These are phyloP conservation scores for pig (Sus scrofa) DNA, from an alignment of 2,113 vertebrate species.

Conservation along the genomic window T2T-Sscrofa CM000812.6:177426501-177427000, in stretches of 20 bases:
- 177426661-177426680: background rate
- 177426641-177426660: background rate
- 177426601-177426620: background rate
- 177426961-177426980: background rate
- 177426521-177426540: background rate
- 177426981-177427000: background rate
- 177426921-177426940: background rate
- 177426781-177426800: background rate
- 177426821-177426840: background rate
- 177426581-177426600: conserved; percentile 30
- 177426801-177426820: background rate
- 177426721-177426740: background rate
- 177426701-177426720: background rate
- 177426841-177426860: background rate
- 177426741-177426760: background rate
- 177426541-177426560: conserved; percentile 4
- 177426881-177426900: background rate
- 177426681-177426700: background rate
- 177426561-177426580: conserved; percentile 49
- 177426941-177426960: background rate
- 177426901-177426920: background rate
- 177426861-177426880: background rate
- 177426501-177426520: background rate
- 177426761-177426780: background rate
- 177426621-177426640: conserved; percentile 50